Conservation (phyloP, 2,113 vertebrate genomes). For the Corynorhinus townsendii region DNA sequence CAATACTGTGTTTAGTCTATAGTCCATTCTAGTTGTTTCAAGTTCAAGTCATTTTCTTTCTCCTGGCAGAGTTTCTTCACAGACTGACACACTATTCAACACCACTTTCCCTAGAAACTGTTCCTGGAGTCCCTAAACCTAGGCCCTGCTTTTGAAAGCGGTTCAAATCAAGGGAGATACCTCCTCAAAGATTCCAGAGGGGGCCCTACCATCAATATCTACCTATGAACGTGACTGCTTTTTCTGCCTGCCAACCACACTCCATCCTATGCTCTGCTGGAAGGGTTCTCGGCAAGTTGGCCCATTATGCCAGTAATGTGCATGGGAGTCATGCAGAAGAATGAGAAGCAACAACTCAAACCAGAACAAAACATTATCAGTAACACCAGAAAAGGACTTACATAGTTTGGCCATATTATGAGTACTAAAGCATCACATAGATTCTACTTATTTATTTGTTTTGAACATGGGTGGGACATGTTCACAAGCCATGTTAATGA, state of each 20-base stretch:
- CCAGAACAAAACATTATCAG: not conserved
- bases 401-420: not conserved
- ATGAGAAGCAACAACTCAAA: not conserved
- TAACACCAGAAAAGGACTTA: not conserved
- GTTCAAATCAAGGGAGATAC: not conserved
- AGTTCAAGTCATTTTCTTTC: not conserved
- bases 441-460: not conserved
- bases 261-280: not conserved
- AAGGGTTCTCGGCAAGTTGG: not conserved
- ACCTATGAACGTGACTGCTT: not conserved
- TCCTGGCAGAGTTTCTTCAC: not conserved
- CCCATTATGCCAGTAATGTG: not conserved
- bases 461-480: not conserved
- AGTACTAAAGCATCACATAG: not conserved
- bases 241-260: not conserved
- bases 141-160: not conserved
- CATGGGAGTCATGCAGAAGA: not conserved
- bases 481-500: not conserved
- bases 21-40: not conserved
- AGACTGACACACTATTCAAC: not conserved
- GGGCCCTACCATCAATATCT: not conserved
- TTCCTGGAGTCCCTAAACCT: not conserved
- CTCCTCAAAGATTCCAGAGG: not conserved
- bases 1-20: not conserved
- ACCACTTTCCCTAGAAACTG: not conserved